Base-by-base conservation (phyloP, 2,113 vertebrate genomes). In the Bagarius yarrelli region DNA sequence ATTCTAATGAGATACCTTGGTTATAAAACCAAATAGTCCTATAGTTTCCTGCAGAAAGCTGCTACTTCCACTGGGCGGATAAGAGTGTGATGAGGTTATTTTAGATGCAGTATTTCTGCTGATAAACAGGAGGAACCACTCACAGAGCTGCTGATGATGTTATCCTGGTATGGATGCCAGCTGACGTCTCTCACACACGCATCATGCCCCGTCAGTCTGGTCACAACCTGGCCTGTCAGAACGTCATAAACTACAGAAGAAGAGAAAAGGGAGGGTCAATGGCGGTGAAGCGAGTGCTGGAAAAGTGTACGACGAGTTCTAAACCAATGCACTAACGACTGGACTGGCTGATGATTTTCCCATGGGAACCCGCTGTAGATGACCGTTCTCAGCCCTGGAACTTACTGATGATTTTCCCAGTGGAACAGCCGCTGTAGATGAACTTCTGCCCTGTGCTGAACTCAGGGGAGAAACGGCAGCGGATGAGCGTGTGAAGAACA, bases 361-460 rank as follows among this genome's bases (percentile, higher is more conserved):
- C 96, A 0, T 95, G 96, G 9, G 96, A 97, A 85, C 96, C 96
- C 96, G 0, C 94, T 96, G 87, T 95, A 97, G 89, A 97, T 96
- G 88, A 94, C n/a, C n/a, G n/a, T n/a, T n/a, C n/a, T n/a, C n/a
- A 47, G 11, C 44, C 13, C 1, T 25, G 30, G 27, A 2, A 91
- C 95, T 95, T 87, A 97, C 96, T 92, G 80, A 97, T 87, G 61
- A 97, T 94, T 84, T 94, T 95, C 78, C 96, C 96, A 0, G 96
- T 97, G 9, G 96, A 97, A 85, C 96, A 97, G 82, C 96, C 96
- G 0, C 94, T 96, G 87, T 95, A 97, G 89, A 97, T 96, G 88
- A 94, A 97, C 80, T 91, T 94, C 88, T 97, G 95, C 2, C 96
- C 96, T 0, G 96, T 97, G 88, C 90, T 96, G 87, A 95, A 95